Evolutionary conservation across 2,113 vertebrate genomes (phyloP).

Genomic region (Leuciscus idus): DNA sequence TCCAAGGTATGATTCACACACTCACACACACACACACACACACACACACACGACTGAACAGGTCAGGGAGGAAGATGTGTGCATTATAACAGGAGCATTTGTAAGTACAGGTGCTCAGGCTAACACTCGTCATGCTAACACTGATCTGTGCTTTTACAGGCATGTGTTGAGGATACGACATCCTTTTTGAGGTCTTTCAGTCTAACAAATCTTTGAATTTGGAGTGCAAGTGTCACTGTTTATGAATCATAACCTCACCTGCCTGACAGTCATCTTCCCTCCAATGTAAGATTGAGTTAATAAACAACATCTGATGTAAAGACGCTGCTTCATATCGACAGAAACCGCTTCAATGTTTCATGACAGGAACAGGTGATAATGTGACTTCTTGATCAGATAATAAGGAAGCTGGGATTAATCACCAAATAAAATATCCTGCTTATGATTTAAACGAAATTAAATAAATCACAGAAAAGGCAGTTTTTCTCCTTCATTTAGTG

Average conservation of each 20-base stretch:
- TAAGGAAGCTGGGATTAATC: no score
- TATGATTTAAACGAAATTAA: no score
- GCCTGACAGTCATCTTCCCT: neutral
- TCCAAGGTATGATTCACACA: constrained; percentile 76
- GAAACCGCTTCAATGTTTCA: neutral
- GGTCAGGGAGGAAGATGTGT: constrained; percentile 58
- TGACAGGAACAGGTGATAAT: no score
- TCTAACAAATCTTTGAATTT: neutral
- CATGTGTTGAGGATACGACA: neutral
- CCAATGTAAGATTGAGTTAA: neutral
- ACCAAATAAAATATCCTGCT: no score
- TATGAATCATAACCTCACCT: no score
- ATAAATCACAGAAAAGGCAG: no score
- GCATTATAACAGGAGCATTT: neutral
- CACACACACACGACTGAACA: constrained; percentile 70
- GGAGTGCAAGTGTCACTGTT: neutral
- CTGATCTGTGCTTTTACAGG: neutral
- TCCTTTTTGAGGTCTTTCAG: neutral
- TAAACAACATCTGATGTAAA: neutral
- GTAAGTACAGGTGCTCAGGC: no score
- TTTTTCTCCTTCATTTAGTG: no score
- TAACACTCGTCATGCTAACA: neutral
- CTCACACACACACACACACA: constrained; percentile 23
- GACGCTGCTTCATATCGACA: neutral
- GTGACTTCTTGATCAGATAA: no score